phyloP scores from a whole-genome alignment of 2,888 invertebrate species.

The Dasypolia templi region DNA sequence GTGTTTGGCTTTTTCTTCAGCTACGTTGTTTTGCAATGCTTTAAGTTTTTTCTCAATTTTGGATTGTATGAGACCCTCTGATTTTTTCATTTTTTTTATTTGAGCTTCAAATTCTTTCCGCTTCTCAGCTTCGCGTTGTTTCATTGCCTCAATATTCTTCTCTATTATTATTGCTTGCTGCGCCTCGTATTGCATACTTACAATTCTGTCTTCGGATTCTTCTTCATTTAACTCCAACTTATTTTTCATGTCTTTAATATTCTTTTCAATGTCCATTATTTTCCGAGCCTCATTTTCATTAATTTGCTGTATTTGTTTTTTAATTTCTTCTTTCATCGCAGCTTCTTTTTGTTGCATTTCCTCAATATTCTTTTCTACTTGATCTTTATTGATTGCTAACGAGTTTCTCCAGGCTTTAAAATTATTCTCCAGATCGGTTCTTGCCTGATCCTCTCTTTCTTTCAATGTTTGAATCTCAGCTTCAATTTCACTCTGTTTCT shows the following conservation, averaged over 20 bases:
- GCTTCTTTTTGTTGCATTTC: constrained; percentile 12
- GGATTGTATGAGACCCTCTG: not conserved
- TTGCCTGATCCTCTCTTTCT: constrained; percentile 18
- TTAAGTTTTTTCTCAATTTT: constrained; percentile 15
- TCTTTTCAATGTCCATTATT: constrained; percentile 28
- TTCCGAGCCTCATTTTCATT: constrained; percentile 20
- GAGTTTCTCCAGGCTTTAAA: constrained; percentile 13
- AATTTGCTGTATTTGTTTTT: constrained; percentile 16
- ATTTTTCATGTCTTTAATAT: constrained; percentile 24
- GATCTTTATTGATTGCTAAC: constrained; percentile 6
- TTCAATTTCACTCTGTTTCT: constrained; percentile 16
- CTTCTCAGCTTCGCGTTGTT: constrained; percentile 27
- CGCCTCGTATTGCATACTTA: constrained; percentile 22
- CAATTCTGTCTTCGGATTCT: constrained; percentile 40
- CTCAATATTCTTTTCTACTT: constrained; percentile 20
- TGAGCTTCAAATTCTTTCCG: constrained; percentile 1
- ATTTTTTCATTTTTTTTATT: constrained; percentile 10
- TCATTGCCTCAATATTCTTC: constrained; percentile 17
- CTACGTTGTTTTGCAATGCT: constrained; percentile 13
- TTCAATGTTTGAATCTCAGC: constrained; percentile 23
- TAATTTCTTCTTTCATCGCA: constrained; percentile 8
- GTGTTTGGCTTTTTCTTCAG: constrained; percentile 8
- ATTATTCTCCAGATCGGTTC: constrained; percentile 17
- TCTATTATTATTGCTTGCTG: constrained; percentile 3
- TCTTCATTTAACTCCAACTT: constrained; percentile 29